Evolutionary conservation across 2,113 vertebrate genomes (phyloP), one percentile per base, ranked within the genome.

Genomic region (Coptodon rendalli): DNA sequence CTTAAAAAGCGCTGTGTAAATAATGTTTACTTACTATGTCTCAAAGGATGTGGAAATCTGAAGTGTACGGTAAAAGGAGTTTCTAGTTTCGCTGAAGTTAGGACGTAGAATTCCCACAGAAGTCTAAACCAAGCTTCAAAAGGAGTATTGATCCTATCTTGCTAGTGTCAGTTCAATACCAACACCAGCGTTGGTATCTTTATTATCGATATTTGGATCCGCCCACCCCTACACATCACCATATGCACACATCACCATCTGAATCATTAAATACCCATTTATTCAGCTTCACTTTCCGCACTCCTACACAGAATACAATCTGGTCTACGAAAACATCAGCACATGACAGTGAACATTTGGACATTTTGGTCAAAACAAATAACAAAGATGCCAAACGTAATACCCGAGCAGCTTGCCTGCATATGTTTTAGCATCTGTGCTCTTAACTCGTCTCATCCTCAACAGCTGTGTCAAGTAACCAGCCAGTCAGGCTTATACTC

Each of bases 251-350:
- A 88, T 86, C 40, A 86, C 57, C 56, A 76, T 78, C 24, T 80
- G 27, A 93, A 90, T 94, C 92, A 95, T 95, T 95, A 95, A 96
- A 96, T 95, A 95, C 91, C 86, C 82, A 94, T 95, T 96, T 95
- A 96, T 95, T 95, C 92, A 93, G 82, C 85, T 93, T 94, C 90
- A 93, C 90, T 93, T 94, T 92, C 94, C 87, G 93, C 94, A 95
- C 93, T 94, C 95, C 91, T 93, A 95, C 94, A 95, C 92, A 93
- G 89, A 94, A 96, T 94, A 95, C 93, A 95, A 93, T 94, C 93
- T 95, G 90, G 89, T 94, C 93, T 96, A 95, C 89, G 91, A 95
- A 96, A 94, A 85, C 78, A 36, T 93, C 94, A 93, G 89, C 84
- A 94, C 79, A 59, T 91, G 88, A 94, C 91, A 94, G 82, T 89